Evolutionary conservation across 2,797 vertebrate species (phyloP).

Genomic region (Emys orbicularis): DNA sequence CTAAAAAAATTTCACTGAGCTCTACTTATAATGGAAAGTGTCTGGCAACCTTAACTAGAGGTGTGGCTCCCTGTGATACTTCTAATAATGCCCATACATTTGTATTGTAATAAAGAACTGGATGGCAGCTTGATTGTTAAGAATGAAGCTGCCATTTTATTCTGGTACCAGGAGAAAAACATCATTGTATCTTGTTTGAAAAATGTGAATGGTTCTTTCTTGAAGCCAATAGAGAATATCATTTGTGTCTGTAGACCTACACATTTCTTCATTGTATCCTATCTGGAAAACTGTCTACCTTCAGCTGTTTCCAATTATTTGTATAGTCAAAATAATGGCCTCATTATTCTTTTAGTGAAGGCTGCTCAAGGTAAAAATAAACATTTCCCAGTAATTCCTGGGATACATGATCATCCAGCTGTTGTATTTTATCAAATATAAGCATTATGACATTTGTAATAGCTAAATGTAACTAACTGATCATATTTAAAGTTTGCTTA

Average conservation of each 20-base stretch:
- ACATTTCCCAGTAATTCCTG: background rate
- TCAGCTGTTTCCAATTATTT: background rate
- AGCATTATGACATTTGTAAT: background rate
- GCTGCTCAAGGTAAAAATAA: background rate
- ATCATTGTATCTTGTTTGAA: background rate
- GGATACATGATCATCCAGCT: background rate
- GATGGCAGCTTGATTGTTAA: conserved; percentile 38
- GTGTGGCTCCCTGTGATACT: background rate
- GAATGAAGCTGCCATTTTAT: conserved; percentile 35
- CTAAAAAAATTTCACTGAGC: too few species aligned
- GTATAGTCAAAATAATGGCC: background rate
- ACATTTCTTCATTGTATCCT: background rate
- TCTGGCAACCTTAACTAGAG: background rate
- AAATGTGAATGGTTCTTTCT: background rate
- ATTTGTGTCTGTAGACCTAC: conserved; percentile 3
- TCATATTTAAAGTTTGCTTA: background rate
- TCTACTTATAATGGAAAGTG: too few species aligned
- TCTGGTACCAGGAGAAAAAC: background rate
- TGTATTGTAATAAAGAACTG: conserved; percentile 31
- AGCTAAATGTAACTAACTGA: background rate
- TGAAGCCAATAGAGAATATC: conserved; percentile 3
- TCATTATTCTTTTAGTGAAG: background rate
- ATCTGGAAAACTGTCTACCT: background rate
- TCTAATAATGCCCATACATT: conserved; percentile 27
- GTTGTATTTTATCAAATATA: background rate